Evolutionary conservation across 2,797 vertebrate genomes (phyloP).

Genomic region (Benthosema pterotum): DNA sequence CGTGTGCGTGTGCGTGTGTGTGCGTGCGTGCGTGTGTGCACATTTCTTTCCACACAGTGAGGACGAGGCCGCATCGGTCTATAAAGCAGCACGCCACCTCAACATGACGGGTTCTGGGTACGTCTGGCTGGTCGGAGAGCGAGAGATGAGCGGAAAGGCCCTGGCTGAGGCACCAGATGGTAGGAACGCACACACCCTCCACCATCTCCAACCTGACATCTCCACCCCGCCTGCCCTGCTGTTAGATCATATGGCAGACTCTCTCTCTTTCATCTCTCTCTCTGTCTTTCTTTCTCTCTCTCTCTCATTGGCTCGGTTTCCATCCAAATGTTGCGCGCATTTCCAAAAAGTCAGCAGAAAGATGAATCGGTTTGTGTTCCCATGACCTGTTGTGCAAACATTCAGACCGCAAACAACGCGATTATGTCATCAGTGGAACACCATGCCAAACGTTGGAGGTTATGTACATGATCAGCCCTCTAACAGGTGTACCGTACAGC

Average conservation of each 20-base stretch:
- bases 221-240: constrained; percentile 6
- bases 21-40: constrained; percentile 4
- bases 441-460: too few relatives aligned
- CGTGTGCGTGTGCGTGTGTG: neutral
- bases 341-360: too few relatives aligned
- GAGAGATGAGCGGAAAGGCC: constrained; percentile 95
- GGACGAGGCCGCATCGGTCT: constrained; percentile 93
- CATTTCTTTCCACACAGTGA: constrained; percentile 88
- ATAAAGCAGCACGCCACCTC: constrained; percentile 90
- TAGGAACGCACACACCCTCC: constrained; percentile 57
- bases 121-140: constrained; percentile 96
- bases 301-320: constrained; percentile 11
- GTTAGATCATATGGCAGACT: neutral
- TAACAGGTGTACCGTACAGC: too few relatives aligned
- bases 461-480: too few relatives aligned
- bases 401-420: too few relatives aligned
- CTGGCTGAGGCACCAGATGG: constrained; percentile 94
- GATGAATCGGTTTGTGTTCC: too few relatives aligned
- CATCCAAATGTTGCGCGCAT: constrained; percentile 10
- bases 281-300: neutral
- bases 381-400: too few relatives aligned
- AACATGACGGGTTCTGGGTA: constrained; percentile 98
- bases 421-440: too few relatives aligned
- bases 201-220: constrained; percentile 2
- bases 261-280: neutral